Percentiles rank a stretch among this genome's conserved stretches.
These are phyloP conservation scores for Anguilla anguilla DNA, from an alignment of 2,797 vertebrate genomes.

Conservation along the genomic window DNA sequence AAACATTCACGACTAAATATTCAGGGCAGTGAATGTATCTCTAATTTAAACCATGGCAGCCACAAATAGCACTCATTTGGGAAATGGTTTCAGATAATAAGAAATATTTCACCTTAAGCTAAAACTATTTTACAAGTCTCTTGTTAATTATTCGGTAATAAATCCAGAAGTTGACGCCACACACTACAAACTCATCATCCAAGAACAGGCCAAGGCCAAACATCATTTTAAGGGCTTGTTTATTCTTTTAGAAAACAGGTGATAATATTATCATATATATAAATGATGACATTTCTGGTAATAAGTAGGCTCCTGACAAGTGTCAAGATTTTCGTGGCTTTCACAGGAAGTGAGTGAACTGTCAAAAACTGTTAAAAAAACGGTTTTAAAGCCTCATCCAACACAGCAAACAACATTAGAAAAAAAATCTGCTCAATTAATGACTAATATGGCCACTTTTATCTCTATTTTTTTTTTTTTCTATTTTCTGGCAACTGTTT, in stretches of 20 bases:
- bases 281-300: neutral
- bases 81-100: slow-evolving; percentile 10
- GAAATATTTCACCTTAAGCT: neutral
- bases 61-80: neutral
- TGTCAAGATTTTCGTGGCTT: neutral
- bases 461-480: neutral
- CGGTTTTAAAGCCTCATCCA: neutral
- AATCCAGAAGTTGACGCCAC: neutral
- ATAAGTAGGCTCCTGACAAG: neutral
- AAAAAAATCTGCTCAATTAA: neutral
- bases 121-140: neutral
- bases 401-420: neutral
- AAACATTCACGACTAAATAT: neutral
- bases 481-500: neutral
- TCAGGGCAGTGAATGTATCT: neutral
- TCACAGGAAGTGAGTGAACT: neutral
- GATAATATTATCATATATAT: neutral
- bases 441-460: neutral
- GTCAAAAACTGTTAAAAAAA: neutral
- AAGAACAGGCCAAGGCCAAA: neutral
- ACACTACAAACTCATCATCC: neutral
- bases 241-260: neutral
- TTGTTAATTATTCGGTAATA: neutral
- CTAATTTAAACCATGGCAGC: neutral
- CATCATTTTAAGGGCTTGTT: neutral